phyloP scores from a whole-genome alignment of 2,113 vertebrate species.

The Zapus hudsonius region DNA sequence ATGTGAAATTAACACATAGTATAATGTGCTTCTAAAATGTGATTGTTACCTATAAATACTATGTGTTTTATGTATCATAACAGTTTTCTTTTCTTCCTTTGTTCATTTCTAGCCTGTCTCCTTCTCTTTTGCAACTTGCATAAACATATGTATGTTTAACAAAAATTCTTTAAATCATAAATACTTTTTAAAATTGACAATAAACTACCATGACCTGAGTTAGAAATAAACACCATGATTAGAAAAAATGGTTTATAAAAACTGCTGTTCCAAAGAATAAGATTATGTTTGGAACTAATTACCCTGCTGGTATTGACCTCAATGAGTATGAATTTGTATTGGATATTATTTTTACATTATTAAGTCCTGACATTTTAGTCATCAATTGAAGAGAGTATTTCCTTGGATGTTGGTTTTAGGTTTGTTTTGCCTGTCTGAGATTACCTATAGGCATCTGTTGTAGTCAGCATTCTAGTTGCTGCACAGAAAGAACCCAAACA shows the following conservation, averaged over 20 bases:
- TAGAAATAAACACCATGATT: not conserved
- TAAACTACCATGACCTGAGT: not conserved
- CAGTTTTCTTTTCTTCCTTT: no score
- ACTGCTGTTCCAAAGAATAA: not conserved
- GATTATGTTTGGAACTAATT: not conserved
- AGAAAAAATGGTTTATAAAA: not conserved
- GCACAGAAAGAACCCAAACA: no score
- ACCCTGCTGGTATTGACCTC: not conserved
- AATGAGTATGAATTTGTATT: not conserved
- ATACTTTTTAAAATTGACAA: not conserved
- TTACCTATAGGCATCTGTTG: not conserved
- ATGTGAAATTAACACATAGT: slow-evolving; percentile 59
- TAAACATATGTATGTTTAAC: not conserved
- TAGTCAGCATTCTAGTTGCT: no score
- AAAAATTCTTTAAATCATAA: not conserved
- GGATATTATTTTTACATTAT: not conserved
- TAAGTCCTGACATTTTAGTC: not conserved
- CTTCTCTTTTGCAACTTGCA: not conserved
- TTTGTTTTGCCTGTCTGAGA: not conserved
- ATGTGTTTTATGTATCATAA: not conserved
- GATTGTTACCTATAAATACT: not conserved
- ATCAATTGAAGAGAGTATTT: not conserved
- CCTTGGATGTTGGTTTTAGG: not conserved
- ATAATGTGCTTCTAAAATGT: not conserved
- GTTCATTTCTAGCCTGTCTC: no score